These are phyloP conservation scores for Acrossocheilus fasciatus DNA, from an alignment of 2,797 vertebrate genomes.

Conservation along the genomic window DNA sequence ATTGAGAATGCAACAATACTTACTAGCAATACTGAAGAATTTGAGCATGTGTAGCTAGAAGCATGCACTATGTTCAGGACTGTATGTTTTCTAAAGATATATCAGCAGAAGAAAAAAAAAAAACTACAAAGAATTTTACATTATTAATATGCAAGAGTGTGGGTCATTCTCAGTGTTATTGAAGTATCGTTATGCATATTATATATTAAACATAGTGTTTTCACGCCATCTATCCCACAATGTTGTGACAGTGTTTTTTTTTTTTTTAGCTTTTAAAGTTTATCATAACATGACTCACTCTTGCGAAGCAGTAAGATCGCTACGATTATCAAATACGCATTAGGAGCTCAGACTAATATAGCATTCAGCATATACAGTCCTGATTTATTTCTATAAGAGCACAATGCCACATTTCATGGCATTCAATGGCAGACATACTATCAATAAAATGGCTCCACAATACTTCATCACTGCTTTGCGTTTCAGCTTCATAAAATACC, in stretches of 20 bases:
- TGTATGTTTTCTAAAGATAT: neutral
- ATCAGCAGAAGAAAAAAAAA: neutral
- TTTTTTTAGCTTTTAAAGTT: conserved; percentile 17
- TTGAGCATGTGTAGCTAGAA: neutral
- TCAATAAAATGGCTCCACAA: conserved; percentile 49
- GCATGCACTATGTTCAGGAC: neutral
- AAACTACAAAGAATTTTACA: neutral
- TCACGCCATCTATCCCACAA: neutral
- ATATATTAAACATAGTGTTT: neutral
- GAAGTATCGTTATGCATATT: neutral
- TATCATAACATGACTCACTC: conserved; percentile 4
- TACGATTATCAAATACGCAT: conserved; percentile 31
- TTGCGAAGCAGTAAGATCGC: conserved; percentile 9
- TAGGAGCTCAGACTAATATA: conserved; percentile 38
- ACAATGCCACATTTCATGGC: conserved; percentile 23
- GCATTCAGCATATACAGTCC: conserved; percentile 29
- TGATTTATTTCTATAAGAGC: conserved; percentile 45
- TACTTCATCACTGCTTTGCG: conserved; percentile 38
- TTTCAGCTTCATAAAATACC: conserved; percentile 38
- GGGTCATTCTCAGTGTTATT: neutral
- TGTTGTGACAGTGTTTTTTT: neutral
- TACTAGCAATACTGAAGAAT: neutral
- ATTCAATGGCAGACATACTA: conserved; percentile 36
- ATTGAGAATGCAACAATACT: neutral
- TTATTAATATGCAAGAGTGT: neutral